Evolutionary conservation across 2,888 invertebrate genomes (phyloP), one percentile per base, ranked within the genome.

Genomic region (Drosophila cyrtoloma): DNA sequence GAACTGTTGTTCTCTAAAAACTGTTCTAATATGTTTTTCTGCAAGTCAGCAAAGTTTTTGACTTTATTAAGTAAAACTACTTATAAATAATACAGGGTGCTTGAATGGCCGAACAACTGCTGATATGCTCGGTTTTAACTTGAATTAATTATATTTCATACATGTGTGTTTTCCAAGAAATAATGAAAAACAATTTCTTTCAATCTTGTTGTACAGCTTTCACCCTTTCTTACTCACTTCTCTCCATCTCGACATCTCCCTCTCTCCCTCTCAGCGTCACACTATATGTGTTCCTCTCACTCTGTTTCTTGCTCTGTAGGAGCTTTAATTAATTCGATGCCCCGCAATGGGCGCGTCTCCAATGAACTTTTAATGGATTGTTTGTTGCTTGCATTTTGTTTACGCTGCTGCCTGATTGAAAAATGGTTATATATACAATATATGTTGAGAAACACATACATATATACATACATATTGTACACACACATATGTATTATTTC

Each of bases 261-360:
- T 14, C 47, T 28, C 22, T 30, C 7, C 5, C 30, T 35, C 44
- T 30, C 19, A 39, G 26, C 32, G 32, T 12, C 28, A 26, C 39
- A 26, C 22, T 16, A 26, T 12, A 35, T 55, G 16, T 59, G 28
- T n/a, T 12, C 7, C 32, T 59, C 16, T 39, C 22, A 16, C 26
- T 26, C 30, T 12, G 19, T 33, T 5, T 63, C 44, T 61, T 37
- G 30, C 37, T 42, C 26, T 66, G 55, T 66, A 32, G 32, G 71
- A 58, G 84, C 77, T 77, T 86, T 86, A 86, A 87, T 86, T 86
- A 86, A 86, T 86, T 86, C 79, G 79, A 83, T 86, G 83, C 71
- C 71, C 77, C 75, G 82, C 82, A 81, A 74, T 87, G 86, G 86
- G 87, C 79, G 82, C 82, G 84, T 80, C 87, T 79, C 69, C 71